phyloP scores from a whole-genome alignment of 2,888 invertebrate species.

The Helleia helle region DNA sequence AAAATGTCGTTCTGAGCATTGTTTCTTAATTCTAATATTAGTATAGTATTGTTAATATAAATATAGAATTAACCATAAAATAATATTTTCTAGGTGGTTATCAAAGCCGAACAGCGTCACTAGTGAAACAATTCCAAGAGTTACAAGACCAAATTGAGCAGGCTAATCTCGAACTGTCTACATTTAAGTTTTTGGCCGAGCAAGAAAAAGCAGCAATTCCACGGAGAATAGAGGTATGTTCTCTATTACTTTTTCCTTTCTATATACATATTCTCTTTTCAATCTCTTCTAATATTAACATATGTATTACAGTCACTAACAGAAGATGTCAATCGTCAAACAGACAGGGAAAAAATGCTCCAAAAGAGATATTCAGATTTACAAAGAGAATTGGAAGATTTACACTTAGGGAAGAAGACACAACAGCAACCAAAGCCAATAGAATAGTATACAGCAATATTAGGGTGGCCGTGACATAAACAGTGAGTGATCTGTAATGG shows the following conservation, averaged over 20 bases:
- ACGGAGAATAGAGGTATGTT: slow-evolving; percentile 84
- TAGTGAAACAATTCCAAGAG: slow-evolving; percentile 91
- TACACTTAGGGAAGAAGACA: slow-evolving; percentile 40
- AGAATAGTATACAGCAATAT: slow-evolving; percentile 7
- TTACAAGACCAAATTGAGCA: slow-evolving; percentile 93
- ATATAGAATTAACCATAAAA: too few species aligned
- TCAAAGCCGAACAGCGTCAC: slow-evolving; percentile 79
- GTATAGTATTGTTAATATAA: too few species aligned
- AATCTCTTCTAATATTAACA: background rate
- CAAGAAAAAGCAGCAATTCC: slow-evolving; percentile 94
- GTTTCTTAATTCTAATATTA: background rate
- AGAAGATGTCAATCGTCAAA: slow-evolving; percentile 94
- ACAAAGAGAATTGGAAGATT: slow-evolving; percentile 74
- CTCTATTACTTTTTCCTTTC: background rate
- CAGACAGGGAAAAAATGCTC: slow-evolving; percentile 89
- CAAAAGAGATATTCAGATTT: slow-evolving; percentile 88
- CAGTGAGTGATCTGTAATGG: background rate
- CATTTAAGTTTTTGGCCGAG: slow-evolving; percentile 90
- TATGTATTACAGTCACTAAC: slow-evolving; percentile 79
- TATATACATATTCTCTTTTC: background rate
- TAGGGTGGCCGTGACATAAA: background rate
- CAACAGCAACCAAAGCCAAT: slow-evolving; percentile 12
- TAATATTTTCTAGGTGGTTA: slow-evolving; percentile 67
- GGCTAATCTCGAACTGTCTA: slow-evolving; percentile 89
- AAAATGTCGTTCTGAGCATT: too few species aligned